phyloP scores from a whole-genome alignment of 2,797 vertebrate species.

The Mormyrus hasselquistii region DNA sequence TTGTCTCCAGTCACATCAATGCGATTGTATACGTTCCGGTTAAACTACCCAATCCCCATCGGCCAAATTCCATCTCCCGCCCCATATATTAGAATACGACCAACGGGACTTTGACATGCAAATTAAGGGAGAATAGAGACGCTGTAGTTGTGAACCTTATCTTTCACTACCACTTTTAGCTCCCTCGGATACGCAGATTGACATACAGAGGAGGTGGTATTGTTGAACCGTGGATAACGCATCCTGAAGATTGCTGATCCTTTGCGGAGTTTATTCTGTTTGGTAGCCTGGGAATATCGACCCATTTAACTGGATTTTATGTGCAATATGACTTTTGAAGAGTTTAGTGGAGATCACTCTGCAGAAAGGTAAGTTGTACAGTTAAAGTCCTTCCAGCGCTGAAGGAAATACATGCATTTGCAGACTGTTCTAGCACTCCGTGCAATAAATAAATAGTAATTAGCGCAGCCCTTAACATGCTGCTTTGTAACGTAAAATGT shows the following conservation, averaged over 20 bases:
- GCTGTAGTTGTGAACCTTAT: neutral
- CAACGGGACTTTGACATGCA: conserved; percentile 9
- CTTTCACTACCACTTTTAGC: neutral
- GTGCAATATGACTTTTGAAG: conserved; percentile 89
- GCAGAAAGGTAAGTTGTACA: conserved; percentile 65
- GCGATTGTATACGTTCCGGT: neutral
- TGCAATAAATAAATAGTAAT: neutral
- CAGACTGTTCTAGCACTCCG: neutral
- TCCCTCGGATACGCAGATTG: neutral
- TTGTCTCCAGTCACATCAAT: conserved; percentile 8
- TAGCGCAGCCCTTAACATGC: neutral
- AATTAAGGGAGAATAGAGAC: neutral
- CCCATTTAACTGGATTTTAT: conserved; percentile 25
- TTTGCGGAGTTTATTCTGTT: neutral
- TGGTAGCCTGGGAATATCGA: conserved; percentile 10
- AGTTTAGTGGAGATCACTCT: conserved; percentile 71
- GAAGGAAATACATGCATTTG: neutral
- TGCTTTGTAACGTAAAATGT: neutral
- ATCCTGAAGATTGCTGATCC: neutral
- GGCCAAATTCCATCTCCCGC: neutral
- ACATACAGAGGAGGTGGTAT: neutral
- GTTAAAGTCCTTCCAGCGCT: neutral
- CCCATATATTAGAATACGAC: conserved; percentile 13
- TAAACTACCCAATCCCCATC: neutral
- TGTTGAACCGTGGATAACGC: neutral